Evolutionary conservation across 2,888 invertebrate genomes (phyloP), one percentile per base, ranked within the genome.

Genomic region (Erebia ligea): DNA sequence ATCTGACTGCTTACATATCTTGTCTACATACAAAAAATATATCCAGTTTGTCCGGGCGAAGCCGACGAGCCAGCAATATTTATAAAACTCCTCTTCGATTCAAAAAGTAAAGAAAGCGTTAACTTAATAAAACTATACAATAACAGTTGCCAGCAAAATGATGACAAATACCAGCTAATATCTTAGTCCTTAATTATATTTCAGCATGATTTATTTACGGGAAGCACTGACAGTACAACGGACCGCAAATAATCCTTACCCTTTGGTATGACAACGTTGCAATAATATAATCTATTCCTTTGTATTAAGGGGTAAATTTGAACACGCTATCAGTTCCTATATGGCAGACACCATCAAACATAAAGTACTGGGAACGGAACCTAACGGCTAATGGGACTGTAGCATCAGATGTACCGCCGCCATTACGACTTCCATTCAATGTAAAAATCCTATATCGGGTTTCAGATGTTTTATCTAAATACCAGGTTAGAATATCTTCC

Each of bases 321-420:
- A 45, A 61, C n/a, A 9, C 15, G 8, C 5, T 10, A 5, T 50
- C 8, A 2, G 40, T 17, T 50, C 11, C 2, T 50, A 15, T 50
- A 40, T 58, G 40, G 58, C 40, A 61, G 42, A 67, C 59, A 52
- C 34, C 40, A 34, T 59, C 50, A 59, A 61, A 61, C 50, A 52
- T 61, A 67, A 59, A 61, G 67, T 61, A 61, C 59, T 52, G 61
- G 59, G 50, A 50, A 61, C 67, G 67, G 59, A 61, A 67, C 52
- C 61, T 67, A 61, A 67, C 59, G 59, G 59, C 59, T 67, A 67
- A 67, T 50, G 59, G 58, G 48, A 34, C 59, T 59, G 57, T 57
- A 40, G 40, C 50, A 67, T 67, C 50, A 61, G 48, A 67, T 58
- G 58, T 58, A 67, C 67, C 66, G 40, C 56, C 15, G 34, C 21